These are phyloP conservation scores for Aurelia aurita DNA, from an alignment of 30 jellyfish, hydroid and myxozoan species.

Conservation along the genomic window DNA sequence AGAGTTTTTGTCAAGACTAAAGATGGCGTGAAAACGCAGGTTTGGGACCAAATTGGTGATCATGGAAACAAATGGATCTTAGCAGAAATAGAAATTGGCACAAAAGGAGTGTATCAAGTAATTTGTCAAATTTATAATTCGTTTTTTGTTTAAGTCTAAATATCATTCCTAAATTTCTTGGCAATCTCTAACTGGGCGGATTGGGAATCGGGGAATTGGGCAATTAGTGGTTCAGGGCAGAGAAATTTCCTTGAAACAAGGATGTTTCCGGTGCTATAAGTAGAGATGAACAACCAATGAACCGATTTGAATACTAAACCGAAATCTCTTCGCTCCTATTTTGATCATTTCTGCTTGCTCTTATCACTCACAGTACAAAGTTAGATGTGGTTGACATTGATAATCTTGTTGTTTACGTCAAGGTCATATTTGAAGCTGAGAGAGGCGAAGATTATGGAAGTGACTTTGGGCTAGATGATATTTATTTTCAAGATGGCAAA, in stretches of 20 bases:
- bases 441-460: slow-evolving; percentile 69
- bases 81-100: slow-evolving; percentile 2
- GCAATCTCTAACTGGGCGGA: too few species aligned
- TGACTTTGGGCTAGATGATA: slow-evolving; percentile 70
- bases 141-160: neutral
- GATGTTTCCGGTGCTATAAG: too few species aligned
- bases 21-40: neutral
- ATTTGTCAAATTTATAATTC: neutral
- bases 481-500: slow-evolving; percentile 38
- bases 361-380: too few species aligned
- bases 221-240: too few species aligned
- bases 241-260: too few species aligned
- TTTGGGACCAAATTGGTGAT: slow-evolving; percentile 58
- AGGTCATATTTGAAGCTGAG: slow-evolving; percentile 72
- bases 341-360: too few species aligned
- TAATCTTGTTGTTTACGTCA: neutral
- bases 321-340: too few species aligned
- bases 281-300: too few species aligned
- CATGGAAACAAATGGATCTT: slow-evolving; percentile 47
- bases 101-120: neutral
- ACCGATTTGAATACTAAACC: too few species aligned
- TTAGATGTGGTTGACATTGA: too few species aligned
- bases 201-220: too few species aligned
- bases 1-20: neutral
- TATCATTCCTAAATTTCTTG: too few species aligned